These are phyloP conservation scores for Penelope pileata DNA, from an alignment of 2,113 vertebrate genomes.

Conservation along the genomic window DNA sequence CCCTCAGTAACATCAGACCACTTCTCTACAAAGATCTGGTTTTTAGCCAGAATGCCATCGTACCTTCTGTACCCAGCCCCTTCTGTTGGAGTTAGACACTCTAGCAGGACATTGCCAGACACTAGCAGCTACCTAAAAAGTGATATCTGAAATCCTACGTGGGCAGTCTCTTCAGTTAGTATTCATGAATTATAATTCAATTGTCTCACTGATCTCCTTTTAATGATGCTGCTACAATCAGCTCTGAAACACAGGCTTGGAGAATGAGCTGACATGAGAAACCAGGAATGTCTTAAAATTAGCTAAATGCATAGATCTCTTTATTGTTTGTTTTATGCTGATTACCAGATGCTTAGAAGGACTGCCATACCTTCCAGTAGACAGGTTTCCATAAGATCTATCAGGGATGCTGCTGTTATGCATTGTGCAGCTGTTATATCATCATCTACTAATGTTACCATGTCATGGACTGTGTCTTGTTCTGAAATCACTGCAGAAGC, in stretches of 20 bases:
- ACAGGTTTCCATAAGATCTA: neutral
- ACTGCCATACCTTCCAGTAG: neutral
- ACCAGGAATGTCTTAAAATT: neutral
- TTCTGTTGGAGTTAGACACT: neutral
- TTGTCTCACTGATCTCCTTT: neutral
- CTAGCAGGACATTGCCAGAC: neutral
- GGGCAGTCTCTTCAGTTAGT: neutral
- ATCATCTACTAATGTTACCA: neutral
- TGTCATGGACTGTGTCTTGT: fast-evolving
- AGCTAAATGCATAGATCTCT: neutral
- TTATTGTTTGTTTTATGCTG: neutral
- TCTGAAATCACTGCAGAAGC: neutral
- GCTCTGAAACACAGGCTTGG: neutral
- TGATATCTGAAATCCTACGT: neutral
- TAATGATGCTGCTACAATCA: neutral
- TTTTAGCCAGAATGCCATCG: neutral
- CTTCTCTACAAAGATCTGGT: neutral
- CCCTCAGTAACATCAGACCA: neutral
- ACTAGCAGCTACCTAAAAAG: neutral
- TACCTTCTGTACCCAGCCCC: neutral
- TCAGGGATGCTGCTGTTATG: neutral
- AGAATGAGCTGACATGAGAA: neutral
- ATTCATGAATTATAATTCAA: neutral
- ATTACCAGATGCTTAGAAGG: neutral
- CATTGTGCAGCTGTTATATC: neutral